Base-by-base conservation (phyloP, 2,113 vertebrate genomes). In the Marmota flaviventris region DNA sequence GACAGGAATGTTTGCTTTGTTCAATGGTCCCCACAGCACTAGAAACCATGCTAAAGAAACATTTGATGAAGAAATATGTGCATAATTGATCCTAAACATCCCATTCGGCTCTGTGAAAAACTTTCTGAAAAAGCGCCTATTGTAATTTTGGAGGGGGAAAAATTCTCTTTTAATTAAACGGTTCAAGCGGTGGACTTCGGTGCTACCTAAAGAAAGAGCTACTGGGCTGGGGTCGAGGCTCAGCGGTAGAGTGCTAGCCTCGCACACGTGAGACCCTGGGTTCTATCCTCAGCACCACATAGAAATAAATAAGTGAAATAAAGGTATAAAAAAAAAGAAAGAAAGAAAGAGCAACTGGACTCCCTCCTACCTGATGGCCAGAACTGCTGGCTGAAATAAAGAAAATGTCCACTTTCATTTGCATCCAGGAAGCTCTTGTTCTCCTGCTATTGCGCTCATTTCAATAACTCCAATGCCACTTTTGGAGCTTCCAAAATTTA, bases 101-200 rank as follows among this genome's bases (percentile, higher is more conserved):
- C 39, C n/a, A 87, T 83, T 86, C 37, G 42, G 37, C 39, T 88
- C 4, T 77, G 4, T 48, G 73, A 45, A 93, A 85, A 72, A 93
- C 42, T 85, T 90, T 73, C 72, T 69, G 73, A 63, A 91, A 81
- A 83, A 83, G 16, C 42, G 4, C 51, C 34, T 85, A 20, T 39
- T 88, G 56, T 56, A 11, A 67, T 86, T 96, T 93, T 91, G 48
- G 14, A 78, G 29, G 4, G 53, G 61, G 48, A 51, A n/a, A 67
- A 69, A 42, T 53, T 53, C n/a, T 84, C 58, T 70, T 25, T 83
- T 32, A 48, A 14, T 84, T 45, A 61, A 90, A 39, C 27, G 84
- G 37, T 89, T 95, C 63, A 90, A 90, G 67, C 17, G 8, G 65
- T 45, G 39, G 77, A 78, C 91, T 85, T 93, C 39, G 83, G 17